Evolutionary conservation across 1,140 invertebrate genomes (phyloP), one percentile per base, ranked within the genome.

Genomic region (Mactra quadrangularis): DNA sequence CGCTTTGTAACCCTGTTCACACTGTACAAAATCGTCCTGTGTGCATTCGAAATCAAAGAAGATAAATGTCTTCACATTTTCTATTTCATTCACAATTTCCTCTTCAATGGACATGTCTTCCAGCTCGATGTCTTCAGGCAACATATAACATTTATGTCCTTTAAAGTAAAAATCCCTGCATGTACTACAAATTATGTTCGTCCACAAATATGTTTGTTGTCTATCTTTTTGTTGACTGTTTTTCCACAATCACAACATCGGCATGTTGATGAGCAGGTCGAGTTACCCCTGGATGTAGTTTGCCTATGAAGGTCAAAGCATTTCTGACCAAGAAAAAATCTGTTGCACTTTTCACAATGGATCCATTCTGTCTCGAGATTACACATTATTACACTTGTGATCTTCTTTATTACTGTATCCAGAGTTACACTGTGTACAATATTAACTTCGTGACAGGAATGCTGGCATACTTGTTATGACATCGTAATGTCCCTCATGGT

Each of bases 1-100:
- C n/a, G 15, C 22, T 25, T 4, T 33, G 33, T 77, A 64, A 15
- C 59, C 45, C 4, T 31, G 4, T 19, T 77, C 59, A n/a, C 57
- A 64, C n/a, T 77, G 13, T 3, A 77, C 11, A 15, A 47, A 27
- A 17, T 13, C 41, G 19, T 76, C 72, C 57, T 76, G 72, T 4
- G 72, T 76, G 41, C 72, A 62, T 50, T 76, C 72, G 41, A 76
- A 60, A 47, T 70, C 64, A 50, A 38, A 35, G 25, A 38, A 62
- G 3, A 62, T 62, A 38, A 13, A 62, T 4, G 29, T 38, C n/a
- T 35, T 38, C 13, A 17, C 35, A 6, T 38, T 4, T 19, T 38
- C 59, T 9, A 6, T 27, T 7, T 19, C 52, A 53, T n/a, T n/a
- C 2, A 59, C 15, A 55, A 55, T 6, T 55, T 62, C 1, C 47